Evolutionary conservation across 2,888 invertebrate species (phyloP), one percentile per base, ranked within the genome.

Genomic region (Caenorhabditis angaria): DNA sequence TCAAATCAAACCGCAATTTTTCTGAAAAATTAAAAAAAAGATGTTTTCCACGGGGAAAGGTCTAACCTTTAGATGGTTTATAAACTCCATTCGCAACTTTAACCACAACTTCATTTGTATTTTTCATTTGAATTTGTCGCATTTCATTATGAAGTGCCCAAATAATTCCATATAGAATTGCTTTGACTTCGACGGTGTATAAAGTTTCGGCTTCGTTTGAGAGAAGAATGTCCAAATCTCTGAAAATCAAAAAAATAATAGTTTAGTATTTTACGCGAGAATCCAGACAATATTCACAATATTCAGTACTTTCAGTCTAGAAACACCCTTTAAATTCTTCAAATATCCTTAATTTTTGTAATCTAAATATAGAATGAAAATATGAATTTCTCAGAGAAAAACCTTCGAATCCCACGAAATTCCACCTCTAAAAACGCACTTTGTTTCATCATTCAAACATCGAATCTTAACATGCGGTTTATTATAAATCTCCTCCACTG

Each of bases 141-240:
- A 66, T 63, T 4, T 63, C 51, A 22, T 6, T 53, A 2, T 28
- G 27, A n/a, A 71, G 64, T 25, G 66, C 66, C 53, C 60, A 55
- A 57, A 71, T 67, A 14, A 71, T 71, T 57, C 62, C 66, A 47
- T 71, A 71, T 2, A 71, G 47, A n/a, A 71, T 63, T 10, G 66
- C 51, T 61, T 71, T 71, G n/a, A 67, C 67, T 51, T 66, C 61
- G 3, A 57, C 53, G 0, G 71, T 55, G 28, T 71, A 71, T 10
- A 48, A 14, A 25, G 54, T 71, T 10, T 67, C 66, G 0, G 25
- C 57, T 0, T 57, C 28, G 5, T 4, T 20, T 1, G 61, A 22
- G 1, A 71, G 60, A 2, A 61, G 14, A 35, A 71, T 67, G 27
- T 71, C 64, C 2, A 61, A 28, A 63, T 67, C 64, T 29, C 71